Conservation (phyloP, 2,797 vertebrate species). For the Bradypodion ventrale region DNA sequence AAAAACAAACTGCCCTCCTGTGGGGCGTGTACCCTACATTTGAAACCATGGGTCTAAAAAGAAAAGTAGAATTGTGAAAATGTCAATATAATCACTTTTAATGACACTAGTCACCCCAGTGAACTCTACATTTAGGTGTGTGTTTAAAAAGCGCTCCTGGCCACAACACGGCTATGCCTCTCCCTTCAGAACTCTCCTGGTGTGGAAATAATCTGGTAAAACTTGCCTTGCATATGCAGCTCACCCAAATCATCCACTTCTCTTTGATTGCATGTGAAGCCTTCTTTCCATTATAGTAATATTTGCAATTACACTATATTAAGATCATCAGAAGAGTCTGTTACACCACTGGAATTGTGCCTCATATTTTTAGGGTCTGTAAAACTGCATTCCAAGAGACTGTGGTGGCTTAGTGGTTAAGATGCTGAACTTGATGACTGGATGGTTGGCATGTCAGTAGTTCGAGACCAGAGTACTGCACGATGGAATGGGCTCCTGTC, state of each 20-base stretch:
- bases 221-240: not conserved
- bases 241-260: not conserved
- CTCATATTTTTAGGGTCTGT: not conserved
- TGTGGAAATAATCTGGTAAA: not conserved
- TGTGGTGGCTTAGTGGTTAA: no score
- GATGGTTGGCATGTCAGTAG: no score
- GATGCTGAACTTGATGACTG: no score
- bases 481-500: no score
- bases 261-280: rapidly evolving
- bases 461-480: no score
- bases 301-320: rapidly evolving
- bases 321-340: not conserved
- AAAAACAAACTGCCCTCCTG: no score
- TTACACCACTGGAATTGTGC: not conserved
- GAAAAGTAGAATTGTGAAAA: not conserved
- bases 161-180: not conserved
- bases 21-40: no score
- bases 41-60: no score
- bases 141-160: not conserved
- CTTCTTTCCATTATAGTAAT: not conserved
- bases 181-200: not conserved
- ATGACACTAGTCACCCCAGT: no score
- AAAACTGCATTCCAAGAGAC: not conserved
- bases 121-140: not conserved
- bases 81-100: not conserved